phyloP scores from a whole-genome alignment of 2,113 vertebrate genomes.

The Craseonycteris thonglongyai region DNA sequence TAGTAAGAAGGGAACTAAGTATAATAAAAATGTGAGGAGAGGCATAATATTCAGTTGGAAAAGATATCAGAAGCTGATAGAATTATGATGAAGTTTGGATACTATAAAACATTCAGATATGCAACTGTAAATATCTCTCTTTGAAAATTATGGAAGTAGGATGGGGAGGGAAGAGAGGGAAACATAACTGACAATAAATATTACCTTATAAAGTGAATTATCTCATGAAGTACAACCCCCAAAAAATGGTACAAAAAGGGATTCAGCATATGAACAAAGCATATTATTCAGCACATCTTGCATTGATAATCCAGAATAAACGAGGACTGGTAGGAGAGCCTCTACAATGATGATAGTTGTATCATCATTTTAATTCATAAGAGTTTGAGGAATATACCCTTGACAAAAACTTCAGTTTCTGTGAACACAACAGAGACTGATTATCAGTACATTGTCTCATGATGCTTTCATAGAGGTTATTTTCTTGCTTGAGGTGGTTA shows the following conservation, averaged over 20 bases:
- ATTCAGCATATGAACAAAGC: neutral
- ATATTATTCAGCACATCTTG: neutral
- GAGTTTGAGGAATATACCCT: neutral
- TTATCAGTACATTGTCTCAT: neutral
- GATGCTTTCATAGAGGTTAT: neutral
- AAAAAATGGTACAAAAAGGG: neutral
- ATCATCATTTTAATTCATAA: neutral
- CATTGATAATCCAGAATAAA: neutral
- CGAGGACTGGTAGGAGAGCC: neutral
- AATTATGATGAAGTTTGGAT: neutral
- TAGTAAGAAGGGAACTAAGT: neutral
- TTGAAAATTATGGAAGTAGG: neutral
- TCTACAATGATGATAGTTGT: no score
- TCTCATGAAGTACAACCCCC: neutral
- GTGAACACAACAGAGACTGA: neutral
- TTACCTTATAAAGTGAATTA: neutral
- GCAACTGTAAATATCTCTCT: neutral
- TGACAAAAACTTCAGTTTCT: neutral
- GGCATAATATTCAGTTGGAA: neutral
- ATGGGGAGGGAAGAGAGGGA: neutral
- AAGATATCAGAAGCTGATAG: neutral
- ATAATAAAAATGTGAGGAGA: rapidly evolving
- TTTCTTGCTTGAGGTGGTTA: neutral
- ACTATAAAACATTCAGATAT: neutral
- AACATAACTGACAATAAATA: neutral